Evolutionary conservation across 1,140 invertebrate genomes (phyloP).

Genomic region (Ceratina calcarata): DNA sequence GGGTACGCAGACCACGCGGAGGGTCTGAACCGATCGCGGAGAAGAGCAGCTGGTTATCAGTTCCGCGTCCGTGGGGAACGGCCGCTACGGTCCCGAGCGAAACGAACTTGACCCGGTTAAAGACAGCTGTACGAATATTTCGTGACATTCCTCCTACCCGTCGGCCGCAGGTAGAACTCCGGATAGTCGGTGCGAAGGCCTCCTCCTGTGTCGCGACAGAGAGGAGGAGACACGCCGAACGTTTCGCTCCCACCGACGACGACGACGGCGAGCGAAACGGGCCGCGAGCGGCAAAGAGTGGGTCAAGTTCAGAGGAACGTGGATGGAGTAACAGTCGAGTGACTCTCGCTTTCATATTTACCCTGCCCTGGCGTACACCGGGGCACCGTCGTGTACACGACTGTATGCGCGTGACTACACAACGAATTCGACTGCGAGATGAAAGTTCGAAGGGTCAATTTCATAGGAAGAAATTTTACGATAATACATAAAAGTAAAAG

Average conservation of each 20-base stretch:
- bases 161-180: conserved; percentile 43
- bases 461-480: too few species aligned
- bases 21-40: not conserved
- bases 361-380: conserved; percentile 12
- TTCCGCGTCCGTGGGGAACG: conserved; percentile 41
- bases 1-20: not conserved
- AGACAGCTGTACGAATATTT: conserved; percentile 42
- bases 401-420: conserved; percentile 40
- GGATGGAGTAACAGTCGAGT: conserved; percentile 60
- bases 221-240: conserved; percentile 25
- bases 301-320: conserved; percentile 70
- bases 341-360: conserved; percentile 67
- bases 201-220: not conserved
- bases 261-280: conserved; percentile 7
- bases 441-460: not conserved
- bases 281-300: conserved; percentile 56
- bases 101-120: conserved; percentile 57
- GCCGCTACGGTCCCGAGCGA: not conserved
- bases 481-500: too few species aligned
- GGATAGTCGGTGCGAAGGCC: conserved; percentile 30
- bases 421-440: not conserved
- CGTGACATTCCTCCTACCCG: conserved; percentile 28
- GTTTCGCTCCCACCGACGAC: not conserved
- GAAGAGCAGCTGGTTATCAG: conserved; percentile 37
- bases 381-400: conserved; percentile 33